Base-by-base conservation (phyloP, 2,113 vertebrate genomes). In the Nipponia nippon region DNA sequence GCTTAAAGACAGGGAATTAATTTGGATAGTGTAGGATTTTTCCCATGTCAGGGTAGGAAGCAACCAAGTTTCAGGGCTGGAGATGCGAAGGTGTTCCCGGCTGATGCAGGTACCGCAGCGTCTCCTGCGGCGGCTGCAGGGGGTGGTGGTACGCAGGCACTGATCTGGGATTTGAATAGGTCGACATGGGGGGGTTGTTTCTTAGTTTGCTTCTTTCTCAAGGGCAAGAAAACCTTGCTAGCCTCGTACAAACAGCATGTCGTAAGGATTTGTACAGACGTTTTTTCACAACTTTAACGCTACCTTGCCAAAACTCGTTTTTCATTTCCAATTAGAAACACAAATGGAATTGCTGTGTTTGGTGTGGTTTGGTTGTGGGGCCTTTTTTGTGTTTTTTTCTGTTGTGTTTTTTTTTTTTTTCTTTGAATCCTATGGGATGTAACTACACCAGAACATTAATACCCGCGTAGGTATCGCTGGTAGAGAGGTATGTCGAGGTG, bases 51-150 rank as follows among this genome's bases (percentile, higher is more conserved):
- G 36, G 30, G 26, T 27, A 17, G 34, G 46, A 59, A 73, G 36
- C 21, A 25, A 7, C 21, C 32, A 3, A 13, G 23, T 22, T 18
- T 50, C 32, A 36, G 53, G 49, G 32, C 49, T 85, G 61, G 67
- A 13, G 25, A 7, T 1, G 22, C 1, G 7, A 4, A 12, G 0
- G 26, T 6, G 1, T 13, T n/a, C 20, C 0, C 16, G 3, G 25
- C 38, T 8, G 2, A 7, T 7, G 1, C 1, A 44, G 40, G 13
- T 36, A 5, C 73, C 25, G 46, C 53, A 75, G 80, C 11, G 26
- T 21, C 66, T 55, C 75, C 53, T 63, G 1, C 0, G n/a, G 82
- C 6, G 61, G 38, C 38, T 11, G 2, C 19, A 38, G 38, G 2
- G 50, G 5, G 65, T 2, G 1, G 3, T 22, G 58, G 5, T 30